phyloP scores from a whole-genome alignment of 1,140 invertebrate genomes.

The Teleopsis dalmanni region DNA sequence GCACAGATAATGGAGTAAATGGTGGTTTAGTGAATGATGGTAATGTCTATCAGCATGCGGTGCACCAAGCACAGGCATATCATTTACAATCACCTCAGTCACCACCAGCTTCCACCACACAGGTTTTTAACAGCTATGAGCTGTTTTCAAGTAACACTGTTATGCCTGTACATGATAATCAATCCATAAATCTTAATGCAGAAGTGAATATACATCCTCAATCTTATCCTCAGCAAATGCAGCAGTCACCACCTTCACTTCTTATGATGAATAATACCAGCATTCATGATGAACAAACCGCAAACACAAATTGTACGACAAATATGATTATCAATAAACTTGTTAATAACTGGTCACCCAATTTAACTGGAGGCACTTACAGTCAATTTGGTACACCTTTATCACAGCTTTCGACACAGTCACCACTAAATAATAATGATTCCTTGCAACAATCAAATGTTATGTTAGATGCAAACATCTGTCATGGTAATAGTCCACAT shows the following conservation, averaged over 20 bases:
- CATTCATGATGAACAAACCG: conserved; percentile 13
- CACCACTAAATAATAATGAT: not conserved
- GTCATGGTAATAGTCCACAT: not conserved
- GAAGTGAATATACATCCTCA: conserved; percentile 5
- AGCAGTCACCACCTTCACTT: conserved; percentile 14
- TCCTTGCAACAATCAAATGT: not conserved
- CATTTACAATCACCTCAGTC: conserved; percentile 8
- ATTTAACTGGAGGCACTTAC: too few relatives aligned
- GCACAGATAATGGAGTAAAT: conserved; percentile 22
- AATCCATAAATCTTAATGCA: conserved; percentile 4
- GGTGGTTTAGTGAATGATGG: conserved; percentile 3
- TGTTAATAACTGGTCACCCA: conserved; percentile 72
- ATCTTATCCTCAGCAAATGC: conserved; percentile 8
- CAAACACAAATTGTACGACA: conserved; percentile 14
- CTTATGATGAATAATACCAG: conserved; percentile 10
- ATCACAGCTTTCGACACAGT: not conserved
- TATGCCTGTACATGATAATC: conserved; percentile 29
- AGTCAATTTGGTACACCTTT: conserved; percentile 52
- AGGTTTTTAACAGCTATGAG: conserved; percentile 26
- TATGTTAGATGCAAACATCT: not conserved
- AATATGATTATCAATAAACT: conserved; percentile 60
- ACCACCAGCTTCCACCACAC: conserved; percentile 21
- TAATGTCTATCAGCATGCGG: conserved; percentile 1
- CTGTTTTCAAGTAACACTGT: conserved; percentile 35
- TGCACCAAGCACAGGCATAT: not conserved